Evolutionary conservation across 2,113 vertebrate species (phyloP).

Genomic region (Oenanthe oenanthe): DNA sequence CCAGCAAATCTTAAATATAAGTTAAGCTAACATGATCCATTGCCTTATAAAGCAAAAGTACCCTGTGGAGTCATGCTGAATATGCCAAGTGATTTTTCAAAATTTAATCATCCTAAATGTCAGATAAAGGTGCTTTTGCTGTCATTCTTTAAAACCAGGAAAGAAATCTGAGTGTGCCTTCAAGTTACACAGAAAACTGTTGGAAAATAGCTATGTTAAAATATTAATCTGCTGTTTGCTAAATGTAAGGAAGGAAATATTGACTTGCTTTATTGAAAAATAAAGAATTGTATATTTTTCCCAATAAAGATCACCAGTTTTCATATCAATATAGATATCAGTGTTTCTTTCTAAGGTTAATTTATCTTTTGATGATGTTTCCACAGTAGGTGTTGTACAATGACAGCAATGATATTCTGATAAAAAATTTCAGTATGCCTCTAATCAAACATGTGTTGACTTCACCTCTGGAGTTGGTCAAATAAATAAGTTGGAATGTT

Average conservation of each 20-base stretch:
- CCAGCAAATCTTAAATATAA: slow-evolving; percentile 79
- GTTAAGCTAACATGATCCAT: slow-evolving; percentile 83
- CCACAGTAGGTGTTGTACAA: not conserved
- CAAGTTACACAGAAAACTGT: slow-evolving; percentile 79
- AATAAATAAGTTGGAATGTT: not conserved
- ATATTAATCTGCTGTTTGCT: slow-evolving; percentile 59
- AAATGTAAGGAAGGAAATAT: slow-evolving; percentile 33
- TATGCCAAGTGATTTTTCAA: slow-evolving; percentile 82
- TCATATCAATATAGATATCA: slow-evolving; percentile 12
- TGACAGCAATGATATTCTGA: not conserved
- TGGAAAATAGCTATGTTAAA: slow-evolving; percentile 72
- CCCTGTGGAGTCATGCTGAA: slow-evolving; percentile 79
- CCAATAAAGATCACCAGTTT: not conserved
- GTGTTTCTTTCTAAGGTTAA: not conserved
- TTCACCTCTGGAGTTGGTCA: not conserved
- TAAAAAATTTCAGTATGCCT: not conserved
- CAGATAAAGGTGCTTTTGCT: slow-evolving; percentile 86
- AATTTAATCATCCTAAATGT: slow-evolving; percentile 90
- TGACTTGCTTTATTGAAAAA: slow-evolving; percentile 17
- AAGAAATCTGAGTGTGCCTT: slow-evolving; percentile 50
- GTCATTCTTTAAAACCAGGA: slow-evolving; percentile 83
- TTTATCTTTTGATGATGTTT: not conserved
- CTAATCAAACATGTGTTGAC: not conserved
- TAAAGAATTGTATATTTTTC: slow-evolving; percentile 12
- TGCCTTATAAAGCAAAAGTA: slow-evolving; percentile 78